phyloP scores from a whole-genome alignment of 2,888 invertebrate species.

The Callyntrura guangdongensis region DNA sequence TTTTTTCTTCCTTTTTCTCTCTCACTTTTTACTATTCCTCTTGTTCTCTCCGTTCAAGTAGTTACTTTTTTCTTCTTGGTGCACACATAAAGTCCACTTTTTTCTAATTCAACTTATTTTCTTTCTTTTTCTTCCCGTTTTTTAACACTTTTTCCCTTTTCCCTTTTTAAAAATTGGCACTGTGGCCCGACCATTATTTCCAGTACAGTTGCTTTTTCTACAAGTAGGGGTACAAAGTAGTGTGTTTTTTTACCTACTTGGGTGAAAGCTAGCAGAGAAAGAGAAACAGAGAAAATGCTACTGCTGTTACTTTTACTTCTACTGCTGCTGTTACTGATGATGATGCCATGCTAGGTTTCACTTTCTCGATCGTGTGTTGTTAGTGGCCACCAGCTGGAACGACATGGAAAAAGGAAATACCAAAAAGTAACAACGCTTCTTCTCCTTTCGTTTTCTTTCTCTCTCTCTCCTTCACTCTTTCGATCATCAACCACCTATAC shows the following conservation, averaged over 20 bases:
- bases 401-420: conserved; percentile 53
- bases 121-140: too few species aligned
- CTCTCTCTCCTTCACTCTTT: background rate
- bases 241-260: background rate
- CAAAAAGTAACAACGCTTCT: conserved; percentile 48
- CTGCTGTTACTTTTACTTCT: background rate
- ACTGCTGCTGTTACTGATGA: background rate
- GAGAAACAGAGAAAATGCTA: background rate
- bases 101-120: conserved; percentile 62
- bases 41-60: conserved; percentile 57
- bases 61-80: conserved; percentile 20
- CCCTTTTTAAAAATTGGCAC: background rate
- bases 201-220: background rate
- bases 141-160: conserved; percentile 14
- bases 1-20: conserved; percentile 40
- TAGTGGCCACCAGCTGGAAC: conserved; percentile 66
- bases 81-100: conserved; percentile 26
- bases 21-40: conserved; percentile 57
- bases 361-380: conserved; percentile 54
- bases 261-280: background rate
- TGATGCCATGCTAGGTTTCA: conserved; percentile 46
- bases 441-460: background rate
- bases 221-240: too few species aligned
- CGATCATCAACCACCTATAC: conserved; percentile 22
- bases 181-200: background rate